Evolutionary conservation across 1,140 invertebrate genomes (phyloP), one percentile per base, ranked within the genome.

Genomic region (Bombyx mori): DNA sequence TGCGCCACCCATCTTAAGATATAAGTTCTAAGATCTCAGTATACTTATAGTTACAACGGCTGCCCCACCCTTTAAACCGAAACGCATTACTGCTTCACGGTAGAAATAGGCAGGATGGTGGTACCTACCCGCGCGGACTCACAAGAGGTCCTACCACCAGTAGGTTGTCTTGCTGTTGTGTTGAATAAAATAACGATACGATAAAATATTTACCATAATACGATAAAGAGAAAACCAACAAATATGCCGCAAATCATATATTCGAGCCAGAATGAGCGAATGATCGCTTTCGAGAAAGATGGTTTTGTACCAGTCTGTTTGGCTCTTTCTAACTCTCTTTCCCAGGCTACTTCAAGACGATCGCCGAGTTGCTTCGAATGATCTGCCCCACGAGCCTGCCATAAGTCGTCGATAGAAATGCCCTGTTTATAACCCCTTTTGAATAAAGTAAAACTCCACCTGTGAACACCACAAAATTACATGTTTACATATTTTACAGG

Each of bases 381-480:
- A 62, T 93, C 91, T 26, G 88, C 86, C 6, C 83, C 79, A 4
- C 91, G 76, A n/a, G 91, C 88, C 65, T 89, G 82, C 73, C 88
- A 91, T n/a, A 93, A 68, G 66, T 92, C 91, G 3, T 86, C 73
- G 45, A 90, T 70, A 54, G 89, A 88, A 9, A 92, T 68, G 52
- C 91, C 89, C 35, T 83, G 70, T 72, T 89, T 90, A 59, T 79
- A 85, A 9, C 82, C 82, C 58, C 71, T 67, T 47, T 61, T 65
- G 52, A 86, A 86, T 55, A 86, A 58, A 26, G 55, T 63, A 43
- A 84, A 82, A 54, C 83, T 84, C 75, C 75, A 86, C 73, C 83
- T 86, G 62, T 44, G 68, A 77, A 59, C 57, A 61, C 47, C 26
- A 35, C 26, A 35, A 35, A 35, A 35, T 35, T 35, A 35, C 26